Evolutionary conservation across 2,888 invertebrate genomes (phyloP), one percentile per base, ranked within the genome.

Genomic region (Platypus cylindrus): DNA sequence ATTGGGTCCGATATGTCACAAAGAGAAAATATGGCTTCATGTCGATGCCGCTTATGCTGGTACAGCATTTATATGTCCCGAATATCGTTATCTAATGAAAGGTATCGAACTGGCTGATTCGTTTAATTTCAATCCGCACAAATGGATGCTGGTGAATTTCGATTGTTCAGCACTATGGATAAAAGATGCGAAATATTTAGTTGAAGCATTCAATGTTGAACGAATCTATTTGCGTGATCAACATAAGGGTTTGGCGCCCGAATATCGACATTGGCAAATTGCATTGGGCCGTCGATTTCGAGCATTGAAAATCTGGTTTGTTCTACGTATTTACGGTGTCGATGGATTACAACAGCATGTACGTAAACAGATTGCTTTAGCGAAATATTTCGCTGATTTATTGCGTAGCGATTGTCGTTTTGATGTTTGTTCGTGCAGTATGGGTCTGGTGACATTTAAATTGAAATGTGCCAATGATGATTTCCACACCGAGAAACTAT

Each of bases 1-100:
- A 57, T 57, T 97, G 24, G 91, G 89, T 1, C 76, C 78, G 5
- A 70, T 95, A 20, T 93, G 94, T 53, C 66, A 75, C 26, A 62
- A 73, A 49, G 67, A 76, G 46, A 64, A 74, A 17, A 62, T 94
- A 1, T 97, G 95, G 95, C 64, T 94, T 11, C 97, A 97, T 56
- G 76, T 95, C 1, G 97, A 97, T 55, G 95, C 94, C 1, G 95
- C 95, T 0, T 98, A 97, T 57, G 95, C 95, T 2, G 86, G 95
- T 1, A 75, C 83, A 4, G 89, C 90, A 1, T 82, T 95, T 51
- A 74, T 86, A 31, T 87, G 95, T 51, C 91, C 93, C 0, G 97
- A 97, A 63, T 89, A 80, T 58, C 74, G 84, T 33, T 67, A 81
- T 27, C 30, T 40, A 13, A 44, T 45, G 37, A 40, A 40, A 29